phyloP scores from a whole-genome alignment of 2,888 invertebrate species.

The Agrochola lychnidis region DNA sequence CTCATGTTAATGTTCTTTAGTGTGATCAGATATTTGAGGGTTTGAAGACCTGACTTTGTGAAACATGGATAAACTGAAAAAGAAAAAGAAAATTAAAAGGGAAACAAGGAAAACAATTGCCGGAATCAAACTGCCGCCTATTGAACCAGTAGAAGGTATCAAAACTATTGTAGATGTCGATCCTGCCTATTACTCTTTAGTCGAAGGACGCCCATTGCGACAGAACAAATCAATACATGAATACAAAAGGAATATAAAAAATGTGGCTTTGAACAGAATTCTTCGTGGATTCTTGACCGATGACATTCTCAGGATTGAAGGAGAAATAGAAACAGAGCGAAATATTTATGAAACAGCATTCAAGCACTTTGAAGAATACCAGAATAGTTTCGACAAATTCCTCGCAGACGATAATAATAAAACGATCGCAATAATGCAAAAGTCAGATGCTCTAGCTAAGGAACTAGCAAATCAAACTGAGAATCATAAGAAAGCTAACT shows the following conservation, averaged over 20 bases:
- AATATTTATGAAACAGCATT: conserved; percentile 81
- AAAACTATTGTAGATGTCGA: conserved; percentile 92
- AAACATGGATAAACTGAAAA: conserved; percentile 62
- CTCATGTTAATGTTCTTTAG: conserved; percentile 12
- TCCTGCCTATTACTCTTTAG: conserved; percentile 91
- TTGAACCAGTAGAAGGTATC: conserved; percentile 75
- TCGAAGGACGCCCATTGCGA: conserved; percentile 91
- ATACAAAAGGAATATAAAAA: conserved; percentile 89
- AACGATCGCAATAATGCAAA: conserved; percentile 87
- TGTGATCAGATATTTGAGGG: conserved; percentile 23
- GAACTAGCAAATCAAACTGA: conserved; percentile 83
- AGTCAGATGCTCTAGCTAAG: conserved; percentile 84
- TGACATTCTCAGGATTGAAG: conserved; percentile 85
- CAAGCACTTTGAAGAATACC: conserved; percentile 84
- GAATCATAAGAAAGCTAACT: conserved; percentile 82
- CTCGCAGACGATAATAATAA: conserved; percentile 86
- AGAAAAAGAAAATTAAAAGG: conserved; percentile 75
- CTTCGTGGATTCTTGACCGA: conserved; percentile 82
- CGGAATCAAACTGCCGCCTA: conserved; percentile 84
- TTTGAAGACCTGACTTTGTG: conserved; percentile 4
- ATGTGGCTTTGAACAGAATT: conserved; percentile 82
- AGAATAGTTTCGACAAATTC: conserved; percentile 87
- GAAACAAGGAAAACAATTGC: conserved; percentile 76
- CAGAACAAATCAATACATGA: conserved; percentile 89
- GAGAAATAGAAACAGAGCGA: conserved; percentile 84